These are phyloP conservation scores for Mellivora capensis DNA, from an alignment of 2,113 vertebrate genomes.

Conservation along the genomic window DNA sequence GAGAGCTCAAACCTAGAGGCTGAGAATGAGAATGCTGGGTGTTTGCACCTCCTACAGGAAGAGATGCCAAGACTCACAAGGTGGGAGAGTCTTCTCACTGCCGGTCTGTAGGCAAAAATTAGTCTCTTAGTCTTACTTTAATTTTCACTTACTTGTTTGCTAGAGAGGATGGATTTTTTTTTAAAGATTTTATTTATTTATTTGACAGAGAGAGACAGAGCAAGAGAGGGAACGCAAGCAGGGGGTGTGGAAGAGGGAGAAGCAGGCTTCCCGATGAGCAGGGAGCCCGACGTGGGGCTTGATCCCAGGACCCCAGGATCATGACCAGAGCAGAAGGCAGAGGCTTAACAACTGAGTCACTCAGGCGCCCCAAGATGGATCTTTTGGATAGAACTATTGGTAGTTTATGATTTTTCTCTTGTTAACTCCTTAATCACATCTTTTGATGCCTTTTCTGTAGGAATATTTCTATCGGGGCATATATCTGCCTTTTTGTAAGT, in stretches of 20 bases:
- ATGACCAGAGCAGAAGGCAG: no score
- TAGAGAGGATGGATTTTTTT: not conserved
- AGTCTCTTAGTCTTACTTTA: not conserved
- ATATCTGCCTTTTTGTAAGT: not conserved
- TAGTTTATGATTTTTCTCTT: not conserved
- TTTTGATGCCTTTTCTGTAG: not conserved
- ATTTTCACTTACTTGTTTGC: not conserved
- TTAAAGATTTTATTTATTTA: no score
- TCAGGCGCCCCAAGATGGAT: not conserved
- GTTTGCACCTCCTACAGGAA: not conserved
- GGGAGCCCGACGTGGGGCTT: no score
- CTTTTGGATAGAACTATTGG: not conserved
- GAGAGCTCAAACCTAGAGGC: not conserved
- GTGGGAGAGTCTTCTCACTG: not conserved
- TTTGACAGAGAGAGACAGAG: no score
- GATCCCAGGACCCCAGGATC: no score
- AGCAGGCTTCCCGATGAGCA: no score
- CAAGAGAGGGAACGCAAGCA: no score
- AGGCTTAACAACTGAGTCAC: no score
- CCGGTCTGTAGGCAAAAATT: not conserved
- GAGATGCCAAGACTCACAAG: not conserved
- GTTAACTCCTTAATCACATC: not conserved
- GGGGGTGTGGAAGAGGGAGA: no score
- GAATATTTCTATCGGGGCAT: not conserved
- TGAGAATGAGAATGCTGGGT: not conserved